Percentiles rank a stretch among this genome's conserved stretches.
These are phyloP conservation scores for Ladona fulva DNA, from an alignment of 1,140 invertebrate species.

Conservation along the genomic window DNA sequence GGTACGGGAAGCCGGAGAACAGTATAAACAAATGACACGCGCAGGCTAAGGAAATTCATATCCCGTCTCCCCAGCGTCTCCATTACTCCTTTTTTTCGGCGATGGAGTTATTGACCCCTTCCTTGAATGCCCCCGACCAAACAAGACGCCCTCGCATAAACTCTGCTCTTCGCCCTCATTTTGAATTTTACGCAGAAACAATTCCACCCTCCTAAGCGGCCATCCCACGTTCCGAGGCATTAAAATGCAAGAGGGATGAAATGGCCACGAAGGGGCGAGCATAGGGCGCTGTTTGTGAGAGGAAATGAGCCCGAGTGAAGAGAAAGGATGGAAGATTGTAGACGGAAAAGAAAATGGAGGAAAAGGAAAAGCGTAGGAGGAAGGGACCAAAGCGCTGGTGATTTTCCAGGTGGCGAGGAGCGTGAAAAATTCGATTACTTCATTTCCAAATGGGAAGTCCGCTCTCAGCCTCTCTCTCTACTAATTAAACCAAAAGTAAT, in stretches of 20 bases:
- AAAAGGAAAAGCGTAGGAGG: not conserved
- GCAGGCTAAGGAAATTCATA: too few species aligned
- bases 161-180: not conserved
- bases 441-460: too few species aligned
- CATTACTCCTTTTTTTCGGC: too few species aligned
- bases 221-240: not conserved
- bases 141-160: not conserved
- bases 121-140: too few species aligned
- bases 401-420: too few species aligned
- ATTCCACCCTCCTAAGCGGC: not conserved
- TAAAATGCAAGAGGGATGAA: conserved; percentile 4
- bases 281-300: not conserved
- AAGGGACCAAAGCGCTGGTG: not conserved
- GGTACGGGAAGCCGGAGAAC: too few species aligned
- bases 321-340: not conserved
- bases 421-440: too few species aligned
- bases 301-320: conserved; percentile 1
- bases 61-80: too few species aligned
- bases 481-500: too few species aligned
- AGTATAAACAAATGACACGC: too few species aligned
- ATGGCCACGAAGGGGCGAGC: not conserved
- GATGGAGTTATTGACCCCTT: too few species aligned
- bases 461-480: too few species aligned
- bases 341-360: not conserved
- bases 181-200: not conserved